Evolutionary conservation across 2,113 vertebrate genomes (phyloP).

Genomic region (Brachionichthys hirsutus): DNA sequence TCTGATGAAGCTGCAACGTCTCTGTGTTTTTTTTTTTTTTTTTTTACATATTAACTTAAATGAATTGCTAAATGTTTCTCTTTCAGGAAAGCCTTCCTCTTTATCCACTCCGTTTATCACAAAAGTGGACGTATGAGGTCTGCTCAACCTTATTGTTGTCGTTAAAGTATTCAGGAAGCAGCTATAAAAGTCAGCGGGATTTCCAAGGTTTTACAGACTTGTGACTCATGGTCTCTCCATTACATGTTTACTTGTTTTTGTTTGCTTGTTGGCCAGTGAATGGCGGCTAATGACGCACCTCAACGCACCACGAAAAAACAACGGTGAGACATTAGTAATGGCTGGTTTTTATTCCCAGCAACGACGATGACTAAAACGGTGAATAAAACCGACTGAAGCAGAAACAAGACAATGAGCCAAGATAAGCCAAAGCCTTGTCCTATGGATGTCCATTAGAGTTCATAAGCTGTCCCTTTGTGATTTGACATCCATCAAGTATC

Average conservation of each 20-base stretch:
- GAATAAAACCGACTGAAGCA: constrained; percentile 31
- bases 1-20: neutral
- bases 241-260: constrained; percentile 57
- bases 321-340: constrained; percentile 35
- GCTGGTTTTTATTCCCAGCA: constrained; percentile 33
- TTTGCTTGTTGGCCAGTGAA: constrained; percentile 54
- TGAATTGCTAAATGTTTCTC: constrained; percentile 24
- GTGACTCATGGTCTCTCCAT: constrained; percentile 61
- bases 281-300: constrained; percentile 32
- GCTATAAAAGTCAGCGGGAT: constrained; percentile 28
- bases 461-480: too few species aligned
- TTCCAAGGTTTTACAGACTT: constrained; percentile 56
- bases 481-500: constrained; percentile 35
- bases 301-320: constrained; percentile 30
- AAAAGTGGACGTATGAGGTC: constrained; percentile 65
- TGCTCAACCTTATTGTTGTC: constrained; percentile 47
- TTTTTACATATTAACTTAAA: constrained; percentile 12
- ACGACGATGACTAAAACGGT: constrained; percentile 39
- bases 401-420: constrained; percentile 31
- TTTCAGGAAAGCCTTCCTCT: constrained; percentile 42
- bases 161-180: constrained; percentile 34
- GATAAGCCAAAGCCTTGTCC: too few species aligned
- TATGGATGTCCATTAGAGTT: too few species aligned
- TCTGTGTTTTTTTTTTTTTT: constrained; percentile 7
- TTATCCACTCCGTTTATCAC: constrained; percentile 41